A percentile compares a stretch with the other conserved stretches of the same genome.
Conservation (phyloP, 2,113 vertebrate genomes). For the Takifugu flavidus region DNA sequence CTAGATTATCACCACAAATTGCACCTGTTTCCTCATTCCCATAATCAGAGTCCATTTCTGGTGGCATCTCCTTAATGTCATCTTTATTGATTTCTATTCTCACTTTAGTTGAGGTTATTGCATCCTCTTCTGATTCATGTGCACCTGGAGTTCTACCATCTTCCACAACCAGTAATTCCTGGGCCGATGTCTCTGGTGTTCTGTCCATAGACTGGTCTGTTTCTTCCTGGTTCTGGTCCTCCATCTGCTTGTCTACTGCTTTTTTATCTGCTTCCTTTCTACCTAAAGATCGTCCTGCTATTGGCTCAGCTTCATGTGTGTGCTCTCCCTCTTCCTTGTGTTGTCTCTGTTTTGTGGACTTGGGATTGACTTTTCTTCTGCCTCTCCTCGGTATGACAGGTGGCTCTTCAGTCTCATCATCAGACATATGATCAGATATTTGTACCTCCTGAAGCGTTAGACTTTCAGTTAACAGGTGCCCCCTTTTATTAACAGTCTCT, state of each 20-base stretch:
- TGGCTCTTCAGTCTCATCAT: neutral
- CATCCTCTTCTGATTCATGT: slow-evolving; percentile 2
- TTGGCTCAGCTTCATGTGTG: neutral
- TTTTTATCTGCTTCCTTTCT: slow-evolving; percentile 1
- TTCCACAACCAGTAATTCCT: neutral
- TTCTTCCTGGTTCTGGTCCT: neutral
- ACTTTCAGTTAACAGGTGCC: neutral
- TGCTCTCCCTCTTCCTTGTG: neutral
- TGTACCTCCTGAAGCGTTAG: neutral
- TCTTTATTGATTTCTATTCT: neutral
- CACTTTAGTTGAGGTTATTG: neutral
- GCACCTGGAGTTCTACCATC: neutral
- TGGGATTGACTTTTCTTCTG: neutral
- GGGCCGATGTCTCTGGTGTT: neutral
- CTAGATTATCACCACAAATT: neutral
- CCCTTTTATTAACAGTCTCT: neutral
- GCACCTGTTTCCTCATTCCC: neutral
- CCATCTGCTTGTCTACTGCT: neutral
- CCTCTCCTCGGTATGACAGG: slow-evolving; percentile 7
- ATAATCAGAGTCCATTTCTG: neutral
- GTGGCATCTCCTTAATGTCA: neutral
- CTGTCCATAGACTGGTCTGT: neutral
- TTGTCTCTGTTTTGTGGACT: neutral
- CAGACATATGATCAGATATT: neutral
- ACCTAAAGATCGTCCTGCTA: neutral